Evolutionary conservation across 2,797 vertebrate species (phyloP).

Genomic region (Helarctos malayanus): DNA sequence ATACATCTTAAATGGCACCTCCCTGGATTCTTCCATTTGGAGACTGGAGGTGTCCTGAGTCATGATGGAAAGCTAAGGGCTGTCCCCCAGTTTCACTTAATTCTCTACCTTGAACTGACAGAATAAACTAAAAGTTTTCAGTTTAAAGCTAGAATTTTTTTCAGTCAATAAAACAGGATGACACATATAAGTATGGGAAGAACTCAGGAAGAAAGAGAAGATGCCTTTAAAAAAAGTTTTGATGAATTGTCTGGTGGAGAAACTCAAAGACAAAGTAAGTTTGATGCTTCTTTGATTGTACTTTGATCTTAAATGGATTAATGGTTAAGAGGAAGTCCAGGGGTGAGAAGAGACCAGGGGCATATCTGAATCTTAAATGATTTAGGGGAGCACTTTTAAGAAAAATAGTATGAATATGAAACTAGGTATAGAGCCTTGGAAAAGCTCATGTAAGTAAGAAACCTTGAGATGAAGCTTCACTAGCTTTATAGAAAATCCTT

Average conservation of each 20-base stretch:
- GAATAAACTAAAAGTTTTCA: background rate
- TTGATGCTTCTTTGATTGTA: background rate
- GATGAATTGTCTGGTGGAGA: conserved; percentile 16
- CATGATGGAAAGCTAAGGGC: background rate
- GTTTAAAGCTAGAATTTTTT: background rate
- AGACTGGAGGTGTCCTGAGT: background rate
- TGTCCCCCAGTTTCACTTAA: background rate
- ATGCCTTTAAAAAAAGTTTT: background rate
- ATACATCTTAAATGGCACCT: background rate
- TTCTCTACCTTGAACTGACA: background rate
- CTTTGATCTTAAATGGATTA: conserved; percentile 47
- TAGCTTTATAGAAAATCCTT: background rate
- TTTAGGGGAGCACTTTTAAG: background rate
- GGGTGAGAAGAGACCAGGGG: background rate
- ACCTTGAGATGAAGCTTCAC: background rate
- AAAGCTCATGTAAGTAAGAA: background rate
- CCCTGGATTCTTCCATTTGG: background rate
- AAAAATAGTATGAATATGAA: conserved; percentile 18
- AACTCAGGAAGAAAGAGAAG: conserved; percentile 10
- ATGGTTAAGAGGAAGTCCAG: background rate
- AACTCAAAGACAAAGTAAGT: background rate
- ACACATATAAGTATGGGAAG: background rate
- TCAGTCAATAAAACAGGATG: background rate
- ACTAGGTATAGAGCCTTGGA: background rate
- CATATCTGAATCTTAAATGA: background rate